Evolutionary conservation across 2,797 vertebrate species (phyloP), one percentile per base, ranked within the genome.

Genomic region (Galago senegalensis): DNA sequence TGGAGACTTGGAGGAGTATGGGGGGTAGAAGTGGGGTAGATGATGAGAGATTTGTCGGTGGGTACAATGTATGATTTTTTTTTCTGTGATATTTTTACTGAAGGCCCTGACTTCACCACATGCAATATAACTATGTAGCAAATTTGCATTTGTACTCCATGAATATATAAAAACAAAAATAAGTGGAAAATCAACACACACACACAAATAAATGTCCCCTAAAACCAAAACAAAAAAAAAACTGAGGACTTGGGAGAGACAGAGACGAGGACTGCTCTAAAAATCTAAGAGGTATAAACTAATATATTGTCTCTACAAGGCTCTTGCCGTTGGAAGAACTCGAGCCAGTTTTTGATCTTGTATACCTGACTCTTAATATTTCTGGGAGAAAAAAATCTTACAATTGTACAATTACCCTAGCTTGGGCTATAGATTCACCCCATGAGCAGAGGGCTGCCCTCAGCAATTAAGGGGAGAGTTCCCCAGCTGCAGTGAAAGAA

Each of bases 311-410:
- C 23, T 82, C 58, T 87, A 79, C 25, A 93, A 53, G 34, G 13
- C 92, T 90, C 49, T 94, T 94, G 5, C 23, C 11, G 31, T 34
- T 91, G 34, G 46, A 77, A 92, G 58, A 65, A 73, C 13, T 80
- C n/a, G 12, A 89, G 25, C 10, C 14, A 34, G 8, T 63, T 79
- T 80, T 40, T 23, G 10, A 85, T 85, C 14, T 75, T 34, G 5
- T 46, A 75, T 73, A 34, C 1, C 49, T 27, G 82, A 87, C 10
- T 60, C 5, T 91, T 87, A 67, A 49, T 25, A 77, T 82, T 88
- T 87, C 63, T 56, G 58, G 70, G 83, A 63, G 58, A 70, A 87
- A 75, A 72, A 2, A 73, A 73, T 27, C n/a, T 72, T 23, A 60
- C 65, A 18, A 20, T 56, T 83, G 43, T 18, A 67, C 63, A 18